Percentiles rank a stretch among this genome's conserved stretches.
These are phyloP conservation scores for Cephalotes varians DNA, from an alignment of 2,888 invertebrate species.

Conservation along the genomic window DNA sequence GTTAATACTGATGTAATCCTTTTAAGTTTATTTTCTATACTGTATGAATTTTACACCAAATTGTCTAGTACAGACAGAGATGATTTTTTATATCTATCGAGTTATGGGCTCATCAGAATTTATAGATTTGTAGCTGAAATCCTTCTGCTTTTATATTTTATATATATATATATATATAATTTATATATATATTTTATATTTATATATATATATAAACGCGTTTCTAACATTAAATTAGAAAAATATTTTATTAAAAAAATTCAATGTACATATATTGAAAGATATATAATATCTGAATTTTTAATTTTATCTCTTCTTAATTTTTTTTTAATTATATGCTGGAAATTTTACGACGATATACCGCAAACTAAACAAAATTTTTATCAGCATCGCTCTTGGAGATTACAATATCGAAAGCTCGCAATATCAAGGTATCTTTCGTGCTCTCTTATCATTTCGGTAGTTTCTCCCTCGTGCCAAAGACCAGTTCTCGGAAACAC, in stretches of 20 bases:
- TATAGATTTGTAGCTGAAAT: neutral
- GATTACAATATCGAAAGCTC: neutral
- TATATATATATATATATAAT: too few species aligned
- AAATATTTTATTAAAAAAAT: neutral
- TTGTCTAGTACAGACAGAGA: neutral
- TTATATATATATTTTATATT: too few species aligned
- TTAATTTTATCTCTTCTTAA: neutral
- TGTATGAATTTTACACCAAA: neutral
- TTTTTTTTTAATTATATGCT: neutral
- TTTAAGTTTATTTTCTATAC: neutral
- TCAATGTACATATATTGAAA: neutral
- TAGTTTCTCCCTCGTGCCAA: conserved; percentile 65
- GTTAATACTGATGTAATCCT: neutral
- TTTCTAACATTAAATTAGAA: neutral
- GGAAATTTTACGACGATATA: neutral
- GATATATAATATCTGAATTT: neutral
- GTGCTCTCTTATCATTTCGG: conserved; percentile 73
- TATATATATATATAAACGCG: too few species aligned
- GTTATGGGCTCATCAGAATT: neutral
- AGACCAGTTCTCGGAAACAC: conserved; percentile 80
- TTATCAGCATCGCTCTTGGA: conserved; percentile 8
- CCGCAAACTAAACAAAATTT: neutral
- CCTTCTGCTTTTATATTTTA: neutral
- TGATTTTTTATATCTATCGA: neutral
- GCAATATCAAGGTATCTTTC: neutral